Evolutionary conservation across 1,140 invertebrate species (phyloP).

Genomic region (Drosophila erecta): DNA sequence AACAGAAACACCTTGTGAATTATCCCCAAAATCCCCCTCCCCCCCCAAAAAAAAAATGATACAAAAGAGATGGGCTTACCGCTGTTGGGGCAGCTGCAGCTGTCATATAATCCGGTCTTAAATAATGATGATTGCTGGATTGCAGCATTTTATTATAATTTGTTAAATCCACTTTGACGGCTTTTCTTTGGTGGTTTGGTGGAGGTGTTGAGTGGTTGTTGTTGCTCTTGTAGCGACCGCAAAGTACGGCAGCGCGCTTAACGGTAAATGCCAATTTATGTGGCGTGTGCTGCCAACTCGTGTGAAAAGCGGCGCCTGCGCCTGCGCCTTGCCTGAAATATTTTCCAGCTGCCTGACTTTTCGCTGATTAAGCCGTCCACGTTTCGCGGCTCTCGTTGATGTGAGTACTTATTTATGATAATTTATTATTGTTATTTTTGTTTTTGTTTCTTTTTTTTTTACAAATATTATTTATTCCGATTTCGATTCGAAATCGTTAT

Average conservation of each 20-base stretch:
- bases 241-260: constrained; percentile 41
- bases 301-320: constrained; percentile 76
- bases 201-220: constrained; percentile 41
- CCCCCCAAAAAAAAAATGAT: neutral
- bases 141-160: constrained; percentile 90
- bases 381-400: constrained; percentile 19
- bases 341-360: constrained; percentile 46
- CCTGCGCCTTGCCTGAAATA: constrained; percentile 56
- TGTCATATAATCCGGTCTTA: constrained; percentile 95
- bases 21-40: neutral
- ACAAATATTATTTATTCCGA: constrained; percentile 2
- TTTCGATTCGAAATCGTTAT: constrained; percentile 37
- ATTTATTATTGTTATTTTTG: constrained; percentile 26
- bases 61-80: constrained; percentile 87
- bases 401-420: constrained; percentile 40
- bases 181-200: constrained; percentile 71
- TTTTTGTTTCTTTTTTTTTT: constrained; percentile 15
- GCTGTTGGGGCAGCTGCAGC: constrained; percentile 93
- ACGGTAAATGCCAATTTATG: constrained; percentile 61
- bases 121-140: constrained; percentile 92
- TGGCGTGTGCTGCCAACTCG: constrained; percentile 69
- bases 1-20: neutral
- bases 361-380: constrained; percentile 55
- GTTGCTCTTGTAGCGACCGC: constrained; percentile 16
- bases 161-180: constrained; percentile 85